Evolutionary conservation across 2,113 vertebrate species (phyloP), one percentile per base, ranked within the genome.

Genomic region (Apodemus sylvaticus): DNA sequence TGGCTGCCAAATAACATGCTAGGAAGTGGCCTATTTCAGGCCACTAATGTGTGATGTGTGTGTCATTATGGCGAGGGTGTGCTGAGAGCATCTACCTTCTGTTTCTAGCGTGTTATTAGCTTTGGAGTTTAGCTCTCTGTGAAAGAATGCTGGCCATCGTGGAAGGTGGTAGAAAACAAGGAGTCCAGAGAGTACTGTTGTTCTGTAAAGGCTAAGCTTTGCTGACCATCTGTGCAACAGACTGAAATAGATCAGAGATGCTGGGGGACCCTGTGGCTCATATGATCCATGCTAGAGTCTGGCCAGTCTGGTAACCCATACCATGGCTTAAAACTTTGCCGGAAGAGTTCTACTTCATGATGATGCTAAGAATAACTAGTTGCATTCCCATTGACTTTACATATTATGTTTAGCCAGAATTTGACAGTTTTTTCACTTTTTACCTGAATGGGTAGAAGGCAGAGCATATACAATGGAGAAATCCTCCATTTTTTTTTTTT

Each of bases 101-200:
- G 12, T 74, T 42, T 92, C 11, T 7, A 8, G 36, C 55, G 20
- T 68, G 55, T 39, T 14, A 82, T 1, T 8, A 24, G 8, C 48
- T 34, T 73, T 82, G 45, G 85, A 60, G 62, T 42, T 58, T 5
- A 8, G 55, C 76, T 48, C 12, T 55, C 5, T 24, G 73, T 3
- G n/a, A 42, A 85, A 42, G 62, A 73, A 36, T 34, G 20, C 8
- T 73, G 58, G 71, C 60, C 22, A 0, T 1, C 26, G 0, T 12
- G 11, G n/a, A 4, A 0, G 8, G 13, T 16, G 3, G 14, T 0
- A 5, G 53, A n/a, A 73, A 39, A 31, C 1, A 2, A 13, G 6
- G 29, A 0, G 20, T 2, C 3, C 1, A 53, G 68, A 58, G 51
- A 51, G n/a, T 68, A 64, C 20, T 3, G 19, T 9, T 58, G 6